A percentile compares a stretch with the other conserved stretches of the same genome.
phyloP scores from a whole-genome alignment of 2,888 invertebrate species.

The Yponomeuta plumbellus region DNA sequence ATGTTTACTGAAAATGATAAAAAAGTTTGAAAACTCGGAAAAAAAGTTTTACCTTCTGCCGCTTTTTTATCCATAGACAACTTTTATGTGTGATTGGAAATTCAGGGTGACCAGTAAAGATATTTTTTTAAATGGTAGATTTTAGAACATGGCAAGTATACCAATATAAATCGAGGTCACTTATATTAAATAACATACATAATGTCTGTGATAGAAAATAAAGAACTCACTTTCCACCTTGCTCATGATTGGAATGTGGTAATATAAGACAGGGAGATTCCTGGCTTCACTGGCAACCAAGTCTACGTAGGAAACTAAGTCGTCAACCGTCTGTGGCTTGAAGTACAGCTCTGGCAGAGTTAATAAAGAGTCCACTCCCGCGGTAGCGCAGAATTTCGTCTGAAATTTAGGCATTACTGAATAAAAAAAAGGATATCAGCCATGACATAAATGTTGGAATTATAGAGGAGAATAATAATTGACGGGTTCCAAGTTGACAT shows the following conservation, averaged over 20 bases:
- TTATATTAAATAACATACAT: too few relatives aligned
- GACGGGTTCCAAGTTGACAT: too few relatives aligned
- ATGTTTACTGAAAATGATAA: slow-evolving; percentile 78
- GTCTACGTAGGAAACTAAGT: slow-evolving; percentile 81
- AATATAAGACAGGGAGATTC: slow-evolving; percentile 86
- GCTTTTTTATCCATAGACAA: too few relatives aligned
- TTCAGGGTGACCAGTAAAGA: too few relatives aligned
- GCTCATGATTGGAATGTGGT: slow-evolving; percentile 86
- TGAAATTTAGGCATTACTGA: slow-evolving; percentile 35
- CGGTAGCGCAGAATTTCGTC: slow-evolving; percentile 81
- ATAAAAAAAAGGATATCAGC: too few relatives aligned
- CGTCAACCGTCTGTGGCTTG: slow-evolving; percentile 77
- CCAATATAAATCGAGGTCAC: too few relatives aligned
- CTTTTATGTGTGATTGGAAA: too few relatives aligned
- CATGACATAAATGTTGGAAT: too few relatives aligned
- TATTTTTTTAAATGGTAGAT: too few relatives aligned
- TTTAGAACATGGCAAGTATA: too few relatives aligned
- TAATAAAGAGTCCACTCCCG: slow-evolving; percentile 81
- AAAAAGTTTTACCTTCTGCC: not conserved
- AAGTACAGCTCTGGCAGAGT: slow-evolving; percentile 87
- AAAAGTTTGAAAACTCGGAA: not conserved
- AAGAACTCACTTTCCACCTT: slow-evolving; percentile 81
- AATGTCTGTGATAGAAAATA: slow-evolving; percentile 2
- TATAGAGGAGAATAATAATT: too few relatives aligned
- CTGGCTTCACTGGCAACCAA: slow-evolving; percentile 83